Evolutionary conservation across 1,140 invertebrate species (phyloP), one percentile per base, ranked within the genome.

Genomic region (Theocolax elegans): DNA sequence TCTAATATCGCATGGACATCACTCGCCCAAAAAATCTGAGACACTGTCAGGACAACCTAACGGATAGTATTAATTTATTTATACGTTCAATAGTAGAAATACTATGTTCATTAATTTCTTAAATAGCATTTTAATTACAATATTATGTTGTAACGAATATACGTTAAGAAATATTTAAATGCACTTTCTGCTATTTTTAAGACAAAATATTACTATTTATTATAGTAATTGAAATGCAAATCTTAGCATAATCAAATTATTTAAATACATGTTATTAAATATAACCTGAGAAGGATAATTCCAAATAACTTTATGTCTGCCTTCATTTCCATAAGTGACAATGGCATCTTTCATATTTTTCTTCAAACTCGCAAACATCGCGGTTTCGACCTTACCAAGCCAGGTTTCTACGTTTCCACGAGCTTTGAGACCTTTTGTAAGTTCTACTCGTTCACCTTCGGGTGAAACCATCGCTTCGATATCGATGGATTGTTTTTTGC

Each of bases 391-490:
- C 84, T 95, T 95, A 10, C 92, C 89, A 23, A 96, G 82, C 95
- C 95, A 96, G 77, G 94, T 92, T 82, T 96, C 94, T 4, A 96
- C 94, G 76, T 94, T 94, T 1, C 94, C 94, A 69, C 94, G 86
- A 0, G 94, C 94, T 83, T 93, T 95, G 7, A 96, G 80, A 1
- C 93, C 94, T 89, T 93, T 94, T 15, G 89, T 90, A 7, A 96
- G 87, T 40, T 87, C 84, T 38, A 96, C 89, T 72, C 90, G 89
- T 79, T 97, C 95, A 63, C 90, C 91, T 84, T 96, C 95, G 3
- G 94, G 93, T 15, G 94, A 96, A 1, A 95, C 87, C 92, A 95
- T 95, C 1, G 93, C 92, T 6, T 93, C 77, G 49, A 96, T 95
- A 74, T 95, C 2, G 91, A 93, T n/a, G 89, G 73, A 65, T 81